phyloP scores from a whole-genome alignment of 2,888 invertebrate species.

The Thymelicus sylvestris region DNA sequence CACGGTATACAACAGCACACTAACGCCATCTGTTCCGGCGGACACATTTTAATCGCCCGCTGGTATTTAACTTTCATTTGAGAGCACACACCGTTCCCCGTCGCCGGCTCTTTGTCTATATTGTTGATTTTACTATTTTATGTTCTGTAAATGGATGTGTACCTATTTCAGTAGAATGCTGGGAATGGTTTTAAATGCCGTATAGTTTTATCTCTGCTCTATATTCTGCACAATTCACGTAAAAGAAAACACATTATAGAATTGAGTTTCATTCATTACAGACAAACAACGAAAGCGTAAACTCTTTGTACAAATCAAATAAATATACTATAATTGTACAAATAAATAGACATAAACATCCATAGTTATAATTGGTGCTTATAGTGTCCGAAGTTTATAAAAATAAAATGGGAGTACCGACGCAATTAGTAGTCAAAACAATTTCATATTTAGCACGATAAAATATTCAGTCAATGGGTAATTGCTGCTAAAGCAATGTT shows the following conservation, averaged over 20 bases:
- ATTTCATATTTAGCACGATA: background rate
- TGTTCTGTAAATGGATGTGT: constrained; percentile 11
- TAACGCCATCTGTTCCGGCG: constrained; percentile 25
- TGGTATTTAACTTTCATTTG: constrained; percentile 37
- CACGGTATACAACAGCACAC: background rate
- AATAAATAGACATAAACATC: too few relatives aligned
- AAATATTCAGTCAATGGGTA: background rate
- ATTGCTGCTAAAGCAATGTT: constrained; percentile 19
- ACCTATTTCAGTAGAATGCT: background rate
- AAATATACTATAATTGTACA: too few relatives aligned
- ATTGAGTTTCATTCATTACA: too few relatives aligned
- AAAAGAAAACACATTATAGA: too few relatives aligned
- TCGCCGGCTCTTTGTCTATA: constrained; percentile 17
- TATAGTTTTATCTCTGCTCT: too few relatives aligned
- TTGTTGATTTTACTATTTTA: constrained; percentile 30
- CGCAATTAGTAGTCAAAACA: background rate
- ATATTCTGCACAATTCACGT: too few relatives aligned
- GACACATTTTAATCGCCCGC: constrained; percentile 24
- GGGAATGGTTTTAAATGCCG: too few relatives aligned
- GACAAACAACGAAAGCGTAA: too few relatives aligned
- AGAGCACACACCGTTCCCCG: constrained; percentile 15
- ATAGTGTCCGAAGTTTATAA: too few relatives aligned
- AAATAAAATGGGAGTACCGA: background rate
- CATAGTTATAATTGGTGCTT: too few relatives aligned
- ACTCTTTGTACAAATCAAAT: too few relatives aligned